Evolutionary conservation across 2,888 invertebrate genomes (phyloP), one percentile per base, ranked within the genome.

Genomic region (Agrochola lychnidis): DNA sequence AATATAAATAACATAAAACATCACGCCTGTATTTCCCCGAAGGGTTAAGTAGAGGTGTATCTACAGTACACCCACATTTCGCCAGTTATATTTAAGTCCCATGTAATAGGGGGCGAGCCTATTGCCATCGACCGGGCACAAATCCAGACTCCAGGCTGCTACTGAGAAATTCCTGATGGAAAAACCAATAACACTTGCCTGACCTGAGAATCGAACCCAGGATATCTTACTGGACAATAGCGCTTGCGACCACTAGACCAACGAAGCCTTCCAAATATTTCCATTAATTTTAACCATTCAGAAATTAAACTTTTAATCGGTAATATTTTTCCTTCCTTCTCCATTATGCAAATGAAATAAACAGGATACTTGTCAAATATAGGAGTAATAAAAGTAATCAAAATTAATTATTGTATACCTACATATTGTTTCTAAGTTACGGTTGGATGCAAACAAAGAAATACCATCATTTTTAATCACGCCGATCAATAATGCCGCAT

Each of bases 401-500:
- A 59, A 51, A 36, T 2, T 42, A 42, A 36, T 14, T 63, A n/a
- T 42, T 42, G 16, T 22, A n/a, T 16, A 14, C 69, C 0, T 61
- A 25, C 25, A 10, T 9, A n/a, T 51, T n/a, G 83, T 83, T 77
- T 42, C 83, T 51, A 42, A 70, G 83, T 30, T 71, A 83, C 83
- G 78, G 25, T 6, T 48, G 48, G 0, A 30, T 62, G 42, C 83
- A 83, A 83, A 83, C 83, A 83, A 73, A 66, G 16, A 48, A 48
- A 2, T 19, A 48, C 56, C 76, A 48, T 53, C 22, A 57, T 25
- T 53, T 36, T 66, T 72, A 62, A 48, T 75, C 5, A 30, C 53
- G 0, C 12, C 63, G 69, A 69, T 82, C 83, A 69, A 82, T 82
- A 82, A 51, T 68, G 25, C 81, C 78, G 83, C 81, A 82, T 22